Evolutionary conservation across 2,113 vertebrate genomes (phyloP).

Genomic region (Gymnarchus niloticus): DNA sequence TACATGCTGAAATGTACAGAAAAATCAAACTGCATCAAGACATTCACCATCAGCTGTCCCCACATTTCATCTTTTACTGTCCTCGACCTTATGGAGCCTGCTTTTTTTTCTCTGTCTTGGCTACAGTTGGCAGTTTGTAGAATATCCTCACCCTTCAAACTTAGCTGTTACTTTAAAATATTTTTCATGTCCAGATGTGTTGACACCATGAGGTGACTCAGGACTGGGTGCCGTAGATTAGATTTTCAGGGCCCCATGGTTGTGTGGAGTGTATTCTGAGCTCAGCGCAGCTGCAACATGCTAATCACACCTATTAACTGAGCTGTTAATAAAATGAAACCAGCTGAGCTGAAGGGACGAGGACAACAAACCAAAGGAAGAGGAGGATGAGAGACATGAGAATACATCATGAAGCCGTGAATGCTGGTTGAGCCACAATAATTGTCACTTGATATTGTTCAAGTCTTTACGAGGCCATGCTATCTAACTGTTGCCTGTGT

Average conservation of each 20-base stretch:
- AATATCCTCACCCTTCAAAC: not conserved
- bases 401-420: not conserved
- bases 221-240: not conserved
- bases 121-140: not conserved
- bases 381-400: not conserved
- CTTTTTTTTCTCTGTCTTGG: not conserved
- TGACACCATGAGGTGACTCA: not conserved
- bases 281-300: not conserved
- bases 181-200: no score
- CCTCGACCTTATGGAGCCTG: not conserved
- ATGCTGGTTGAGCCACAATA: not conserved
- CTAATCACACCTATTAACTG: not conserved
- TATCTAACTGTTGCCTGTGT: no score
- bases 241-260: not conserved
- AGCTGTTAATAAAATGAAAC: not conserved
- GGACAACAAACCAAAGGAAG: not conserved
- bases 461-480: not conserved
- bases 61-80: not conserved
- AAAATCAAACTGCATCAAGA: conserved; percentile 7
- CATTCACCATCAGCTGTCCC: not conserved
- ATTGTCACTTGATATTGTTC: not conserved
- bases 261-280: not conserved
- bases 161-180: not conserved
- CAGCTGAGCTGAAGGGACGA: not conserved
- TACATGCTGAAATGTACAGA: not conserved